Percentiles rank a stretch among this genome's conserved stretches.
Conservation (phyloP, 2,113 vertebrate genomes). For the Corythoichthys haematopterus region DNA sequence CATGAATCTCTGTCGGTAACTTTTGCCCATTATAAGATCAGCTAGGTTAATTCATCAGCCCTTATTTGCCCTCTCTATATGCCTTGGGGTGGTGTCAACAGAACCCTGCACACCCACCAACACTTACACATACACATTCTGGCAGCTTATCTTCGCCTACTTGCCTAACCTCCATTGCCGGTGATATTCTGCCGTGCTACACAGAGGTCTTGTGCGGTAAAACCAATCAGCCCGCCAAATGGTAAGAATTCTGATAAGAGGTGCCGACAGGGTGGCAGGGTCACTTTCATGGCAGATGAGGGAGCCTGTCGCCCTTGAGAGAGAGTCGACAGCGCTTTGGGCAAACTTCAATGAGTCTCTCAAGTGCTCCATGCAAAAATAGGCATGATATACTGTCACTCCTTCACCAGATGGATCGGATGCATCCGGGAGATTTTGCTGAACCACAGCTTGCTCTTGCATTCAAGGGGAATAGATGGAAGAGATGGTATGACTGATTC, state of each 20-base stretch:
- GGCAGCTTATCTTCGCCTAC: slow-evolving; percentile 46
- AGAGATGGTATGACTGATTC: slow-evolving; percentile 45
- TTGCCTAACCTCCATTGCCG: slow-evolving; percentile 26
- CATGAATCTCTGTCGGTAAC: slow-evolving; percentile 23
- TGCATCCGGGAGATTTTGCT: slow-evolving; percentile 13
- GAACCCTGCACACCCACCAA: slow-evolving; percentile 46
- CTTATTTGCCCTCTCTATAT: slow-evolving; percentile 58
- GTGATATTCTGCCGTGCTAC: slow-evolving; percentile 37
- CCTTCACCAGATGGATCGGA: slow-evolving; percentile 18
- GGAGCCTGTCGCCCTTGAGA: slow-evolving; percentile 42
- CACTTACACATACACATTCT: slow-evolving; percentile 11
- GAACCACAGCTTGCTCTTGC: slow-evolving; percentile 22
- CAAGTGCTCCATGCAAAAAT: slow-evolving; percentile 45
- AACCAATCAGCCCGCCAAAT: slow-evolving; percentile 36
- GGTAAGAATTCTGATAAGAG: slow-evolving; percentile 47
- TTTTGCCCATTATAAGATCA: slow-evolving; percentile 40
- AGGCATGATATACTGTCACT: slow-evolving; percentile 43
- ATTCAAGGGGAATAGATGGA: slow-evolving; percentile 17
- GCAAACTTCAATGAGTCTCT: slow-evolving; percentile 46
- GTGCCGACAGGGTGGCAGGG: not conserved
- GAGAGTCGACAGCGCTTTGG: slow-evolving; percentile 26
- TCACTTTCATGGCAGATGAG: slow-evolving; percentile 23
- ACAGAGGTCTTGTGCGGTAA: slow-evolving; percentile 37
- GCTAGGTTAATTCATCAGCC: slow-evolving; percentile 70
- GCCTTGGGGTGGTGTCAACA: slow-evolving; percentile 40